These are phyloP conservation scores for Dendrocopos noguchii DNA, from an alignment of 2,113 vertebrate genomes.

Conservation along the genomic window DNA sequence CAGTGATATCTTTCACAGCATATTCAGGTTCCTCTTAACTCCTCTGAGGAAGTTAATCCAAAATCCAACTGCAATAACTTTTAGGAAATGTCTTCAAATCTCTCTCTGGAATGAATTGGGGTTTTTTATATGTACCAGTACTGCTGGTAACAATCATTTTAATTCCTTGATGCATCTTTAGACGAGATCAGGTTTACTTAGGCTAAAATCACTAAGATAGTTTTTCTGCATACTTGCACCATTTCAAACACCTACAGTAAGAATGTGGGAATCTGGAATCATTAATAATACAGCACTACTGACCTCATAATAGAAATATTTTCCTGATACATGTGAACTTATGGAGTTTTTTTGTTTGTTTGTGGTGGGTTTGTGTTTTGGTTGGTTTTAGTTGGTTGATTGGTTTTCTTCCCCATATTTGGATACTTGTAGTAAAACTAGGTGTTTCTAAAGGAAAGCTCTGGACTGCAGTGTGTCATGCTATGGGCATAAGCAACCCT, in stretches of 20 bases:
- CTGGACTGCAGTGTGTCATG: neutral
- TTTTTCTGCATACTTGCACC: neutral
- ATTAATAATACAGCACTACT: neutral
- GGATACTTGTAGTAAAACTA: neutral
- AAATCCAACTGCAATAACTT: neutral
- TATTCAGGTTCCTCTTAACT: neutral
- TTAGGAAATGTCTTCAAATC: neutral
- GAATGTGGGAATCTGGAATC: neutral
- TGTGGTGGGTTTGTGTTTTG: neutral
- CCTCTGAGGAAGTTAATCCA: neutral
- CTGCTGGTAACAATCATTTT: neutral
- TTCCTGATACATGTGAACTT: neutral
- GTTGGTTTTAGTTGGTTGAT: no score
- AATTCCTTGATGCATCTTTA: neutral
- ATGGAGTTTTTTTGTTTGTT: neutral
- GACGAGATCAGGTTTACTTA: neutral
- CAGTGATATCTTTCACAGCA: neutral
- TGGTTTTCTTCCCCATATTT: neutral
- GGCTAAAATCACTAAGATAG: neutral
- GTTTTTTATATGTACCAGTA: neutral
- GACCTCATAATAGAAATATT: neutral
- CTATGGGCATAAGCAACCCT: neutral
- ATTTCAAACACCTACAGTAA: neutral
- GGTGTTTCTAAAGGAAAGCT: neutral
- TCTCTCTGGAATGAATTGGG: neutral